Base-by-base conservation (phyloP, 2,888 invertebrate genomes). In the Zygothrica quintamaculata region DNA sequence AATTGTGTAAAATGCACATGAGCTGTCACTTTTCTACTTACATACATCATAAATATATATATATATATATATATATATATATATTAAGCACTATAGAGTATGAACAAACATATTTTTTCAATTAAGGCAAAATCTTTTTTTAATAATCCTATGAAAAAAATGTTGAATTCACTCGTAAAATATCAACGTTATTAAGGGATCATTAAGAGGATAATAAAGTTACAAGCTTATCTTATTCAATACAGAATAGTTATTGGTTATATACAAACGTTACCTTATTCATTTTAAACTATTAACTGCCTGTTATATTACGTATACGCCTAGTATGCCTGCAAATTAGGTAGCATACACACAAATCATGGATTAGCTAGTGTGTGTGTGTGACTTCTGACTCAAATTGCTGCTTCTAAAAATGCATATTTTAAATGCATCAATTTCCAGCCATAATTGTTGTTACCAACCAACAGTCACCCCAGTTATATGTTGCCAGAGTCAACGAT, bases 331-430 rank as follows among this genome's bases (percentile, higher is more conserved):
- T 64, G 84, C 79, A 59, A 65, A 65, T 66, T 53, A 60, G 67
- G 75, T 79, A 53, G 72, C 73, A 76, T 85, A 84, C 82, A 84
- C 81, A 82, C 87, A 82, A 61, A 51, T 52, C 53, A 40, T 40
- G 0, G 46, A 8, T 29, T 16, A n/a, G 25, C 26, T 6, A 26
- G 39, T n/a, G 7, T 1, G 4, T 29, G 25, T 11, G 7, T 4
- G 18, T 25, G 22, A 25, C 3, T 25, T 42, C 13, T 34, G 34
- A 18, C 11, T 42, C 22, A 9, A n/a, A 13, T 39, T 42, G 70
- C 43, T 6, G 31, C 9, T 12, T 42, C 51, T 65, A 52, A 72
- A 73, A 61, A 34, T 40, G 29, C 29, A 34, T 60, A 71, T 57
- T 70, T n/a, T 56, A 55, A 60, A 52, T 46, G 44, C 67, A 18